Conservation (phyloP, 1,140 invertebrate species). For the Drosophila pachea region DNA sequence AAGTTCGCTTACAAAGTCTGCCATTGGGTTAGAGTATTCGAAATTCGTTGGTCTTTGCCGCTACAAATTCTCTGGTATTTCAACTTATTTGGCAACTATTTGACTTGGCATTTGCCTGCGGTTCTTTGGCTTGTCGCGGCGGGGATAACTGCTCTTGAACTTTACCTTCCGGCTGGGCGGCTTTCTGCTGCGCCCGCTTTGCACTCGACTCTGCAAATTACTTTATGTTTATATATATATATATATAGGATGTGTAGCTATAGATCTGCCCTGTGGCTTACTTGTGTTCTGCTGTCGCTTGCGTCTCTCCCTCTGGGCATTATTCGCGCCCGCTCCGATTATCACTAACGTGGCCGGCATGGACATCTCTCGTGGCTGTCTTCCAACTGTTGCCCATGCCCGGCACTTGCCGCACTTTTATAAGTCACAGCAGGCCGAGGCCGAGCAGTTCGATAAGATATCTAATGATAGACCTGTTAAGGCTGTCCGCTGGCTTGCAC, state of each 20-base stretch:
- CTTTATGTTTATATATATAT: constrained; percentile 7
- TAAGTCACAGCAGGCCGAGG: constrained; percentile 31
- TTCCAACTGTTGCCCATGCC: constrained; percentile 34
- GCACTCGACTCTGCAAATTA: constrained; percentile 14
- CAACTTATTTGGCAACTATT: constrained; percentile 61
- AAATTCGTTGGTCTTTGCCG: not conserved
- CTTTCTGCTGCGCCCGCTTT: constrained; percentile 5
- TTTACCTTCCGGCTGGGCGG: not conserved
- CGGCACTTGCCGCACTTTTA: constrained; percentile 50
- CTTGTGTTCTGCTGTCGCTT: constrained; percentile 8
- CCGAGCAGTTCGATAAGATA: constrained; percentile 55
- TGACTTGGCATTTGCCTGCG: constrained; percentile 39
- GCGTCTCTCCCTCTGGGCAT: constrained; percentile 24
- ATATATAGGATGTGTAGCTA: no score
- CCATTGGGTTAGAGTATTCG: not conserved
- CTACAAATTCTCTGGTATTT: not conserved
- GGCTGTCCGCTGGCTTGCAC: constrained; percentile 5
- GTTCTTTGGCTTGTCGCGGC: not conserved
- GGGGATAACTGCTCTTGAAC: not conserved
- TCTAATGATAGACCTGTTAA: constrained; percentile 37
- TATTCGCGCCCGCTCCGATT: constrained; percentile 44
- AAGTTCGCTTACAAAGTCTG: no score
- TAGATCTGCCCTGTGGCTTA: constrained; percentile 5
- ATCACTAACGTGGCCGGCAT: constrained; percentile 53
- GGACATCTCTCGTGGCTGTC: constrained; percentile 45